Percentiles rank a stretch among this genome's conserved stretches.
These are phyloP conservation scores for Tyria jacobaeae DNA, from an alignment of 2,888 invertebrate species.

Conservation along the genomic window DNA sequence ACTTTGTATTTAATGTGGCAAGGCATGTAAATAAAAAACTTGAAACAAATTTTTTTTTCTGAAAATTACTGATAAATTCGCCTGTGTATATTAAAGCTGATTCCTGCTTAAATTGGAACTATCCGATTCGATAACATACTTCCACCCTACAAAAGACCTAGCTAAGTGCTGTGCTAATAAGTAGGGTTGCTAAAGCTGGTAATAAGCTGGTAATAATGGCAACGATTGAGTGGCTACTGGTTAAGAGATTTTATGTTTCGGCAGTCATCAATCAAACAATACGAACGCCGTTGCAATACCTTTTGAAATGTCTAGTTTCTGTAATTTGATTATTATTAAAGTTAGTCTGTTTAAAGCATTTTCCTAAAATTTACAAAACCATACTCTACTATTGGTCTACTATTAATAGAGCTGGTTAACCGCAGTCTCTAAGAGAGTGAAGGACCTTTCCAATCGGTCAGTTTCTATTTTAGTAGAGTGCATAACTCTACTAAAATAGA, in stretches of 20 bases:
- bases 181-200: neutral
- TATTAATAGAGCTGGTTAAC: no score
- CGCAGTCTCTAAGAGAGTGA: neutral
- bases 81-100: neutral
- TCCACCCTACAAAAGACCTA: neutral
- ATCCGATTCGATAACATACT: neutral
- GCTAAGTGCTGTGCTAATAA: neutral
- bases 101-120: neutral
- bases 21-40: conserved; percentile 16
- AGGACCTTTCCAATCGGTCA: neutral
- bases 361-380: no score
- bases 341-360: no score
- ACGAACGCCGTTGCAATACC: no score
- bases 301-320: no score
- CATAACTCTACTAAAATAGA: no score
- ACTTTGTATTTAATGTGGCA: conserved; percentile 24
- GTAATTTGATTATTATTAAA: no score
- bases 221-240: no score
- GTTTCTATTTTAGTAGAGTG: neutral
- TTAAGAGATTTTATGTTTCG: neutral
- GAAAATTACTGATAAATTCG: neutral
- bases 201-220: neutral
- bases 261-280: no score
- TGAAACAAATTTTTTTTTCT: neutral
- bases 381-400: no score